Evolutionary conservation across 2,113 vertebrate genomes (phyloP).

Genomic region (Tragelaphus imberbis): DNA sequence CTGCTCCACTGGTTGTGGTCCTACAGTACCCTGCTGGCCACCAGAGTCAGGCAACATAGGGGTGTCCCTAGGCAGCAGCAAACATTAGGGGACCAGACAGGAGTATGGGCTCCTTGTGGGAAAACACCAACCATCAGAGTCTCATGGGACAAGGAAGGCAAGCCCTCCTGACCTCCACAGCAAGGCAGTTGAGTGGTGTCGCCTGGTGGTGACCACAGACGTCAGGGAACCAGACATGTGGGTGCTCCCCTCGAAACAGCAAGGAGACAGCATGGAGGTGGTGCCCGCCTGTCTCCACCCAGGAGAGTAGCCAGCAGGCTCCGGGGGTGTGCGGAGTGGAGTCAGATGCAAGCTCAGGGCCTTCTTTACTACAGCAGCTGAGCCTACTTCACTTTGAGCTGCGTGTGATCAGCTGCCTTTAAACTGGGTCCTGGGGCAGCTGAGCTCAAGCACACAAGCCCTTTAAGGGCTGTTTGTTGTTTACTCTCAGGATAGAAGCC

Average conservation of each 20-base stretch:
- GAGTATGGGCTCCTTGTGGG: background rate
- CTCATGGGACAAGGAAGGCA: background rate
- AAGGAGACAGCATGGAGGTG: background rate
- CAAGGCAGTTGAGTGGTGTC: background rate
- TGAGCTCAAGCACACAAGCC: background rate
- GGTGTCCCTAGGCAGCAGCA: background rate
- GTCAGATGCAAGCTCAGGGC: background rate
- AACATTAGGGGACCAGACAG: background rate
- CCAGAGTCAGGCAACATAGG: background rate
- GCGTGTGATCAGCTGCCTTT: background rate
- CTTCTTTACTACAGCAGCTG: background rate
- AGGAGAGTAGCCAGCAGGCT: background rate
- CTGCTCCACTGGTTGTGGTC: background rate
- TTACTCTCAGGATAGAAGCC: background rate
- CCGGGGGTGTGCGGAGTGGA: fast-evolving
- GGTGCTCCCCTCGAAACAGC: fast-evolving
- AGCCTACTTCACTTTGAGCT: background rate
- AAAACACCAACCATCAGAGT: background rate
- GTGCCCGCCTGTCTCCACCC: background rate
- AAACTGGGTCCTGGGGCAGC: background rate
- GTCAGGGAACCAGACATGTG: background rate
- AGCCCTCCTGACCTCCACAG: background rate
- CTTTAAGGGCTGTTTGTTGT: background rate
- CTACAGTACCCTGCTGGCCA: background rate
- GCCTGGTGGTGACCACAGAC: background rate